Conservation (phyloP, 2,797 vertebrate species). For the Masticophis lateralis region DNA sequence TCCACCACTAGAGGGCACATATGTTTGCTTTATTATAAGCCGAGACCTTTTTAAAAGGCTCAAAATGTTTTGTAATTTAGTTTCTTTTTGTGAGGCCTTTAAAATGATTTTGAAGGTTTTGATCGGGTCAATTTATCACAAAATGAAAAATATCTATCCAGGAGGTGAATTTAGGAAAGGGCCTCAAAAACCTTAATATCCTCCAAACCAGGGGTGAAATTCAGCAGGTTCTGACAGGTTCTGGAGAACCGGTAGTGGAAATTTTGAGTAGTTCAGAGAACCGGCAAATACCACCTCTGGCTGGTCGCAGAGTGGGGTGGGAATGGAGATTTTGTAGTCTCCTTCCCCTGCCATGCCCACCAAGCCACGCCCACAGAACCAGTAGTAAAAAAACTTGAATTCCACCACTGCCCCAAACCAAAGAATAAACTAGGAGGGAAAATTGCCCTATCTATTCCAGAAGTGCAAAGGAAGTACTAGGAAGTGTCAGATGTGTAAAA, state of each 20-base stretch:
- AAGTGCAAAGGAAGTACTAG: background rate
- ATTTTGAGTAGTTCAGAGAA: too few species aligned
- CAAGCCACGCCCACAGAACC: too few species aligned
- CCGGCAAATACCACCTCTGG: too few species aligned
- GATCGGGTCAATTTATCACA: background rate
- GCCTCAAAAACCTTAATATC: background rate
- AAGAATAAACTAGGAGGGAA: background rate
- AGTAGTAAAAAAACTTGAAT: too few species aligned
- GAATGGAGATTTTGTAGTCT: too few species aligned
- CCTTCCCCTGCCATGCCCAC: too few species aligned
- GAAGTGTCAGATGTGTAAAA: background rate
- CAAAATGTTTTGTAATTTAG: background rate
- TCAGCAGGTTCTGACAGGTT: too few species aligned
- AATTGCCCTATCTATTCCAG: background rate
- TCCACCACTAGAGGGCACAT: background rate
- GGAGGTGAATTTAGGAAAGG: background rate
- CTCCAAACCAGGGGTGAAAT: too few species aligned
- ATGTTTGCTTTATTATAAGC: background rate
- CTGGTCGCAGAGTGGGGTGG: too few species aligned
- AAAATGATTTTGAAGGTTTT: background rate
- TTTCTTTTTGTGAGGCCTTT: background rate
- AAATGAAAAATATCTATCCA: background rate
- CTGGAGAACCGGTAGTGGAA: too few species aligned
- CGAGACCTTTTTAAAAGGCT: background rate
- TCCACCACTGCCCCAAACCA: background rate